Percentiles rank a stretch among this genome's conserved stretches.
These are phyloP conservation scores for Oreortyx pictus DNA, from an alignment of 2,797 vertebrate species.

Conservation along the genomic window DNA sequence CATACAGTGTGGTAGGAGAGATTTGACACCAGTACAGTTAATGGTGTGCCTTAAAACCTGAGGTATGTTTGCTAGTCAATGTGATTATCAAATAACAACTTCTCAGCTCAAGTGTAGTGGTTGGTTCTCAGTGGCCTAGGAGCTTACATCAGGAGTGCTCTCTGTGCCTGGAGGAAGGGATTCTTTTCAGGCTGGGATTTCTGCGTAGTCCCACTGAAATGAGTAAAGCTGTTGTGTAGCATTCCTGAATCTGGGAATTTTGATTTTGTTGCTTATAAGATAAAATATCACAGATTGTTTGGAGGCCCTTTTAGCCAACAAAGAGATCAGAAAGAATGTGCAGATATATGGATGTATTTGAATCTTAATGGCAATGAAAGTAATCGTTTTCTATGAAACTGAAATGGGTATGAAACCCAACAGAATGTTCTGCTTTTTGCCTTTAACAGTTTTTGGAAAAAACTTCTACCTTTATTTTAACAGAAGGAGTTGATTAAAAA, in stretches of 20 bases:
- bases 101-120: not conserved
- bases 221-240: not conserved
- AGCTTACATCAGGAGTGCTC: not conserved
- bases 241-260: not conserved
- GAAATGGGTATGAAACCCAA: not conserved
- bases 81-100: not conserved
- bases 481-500: not conserved
- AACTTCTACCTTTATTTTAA: not conserved
- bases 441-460: not conserved
- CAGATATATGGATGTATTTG: not conserved
- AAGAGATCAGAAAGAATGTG: not conserved
- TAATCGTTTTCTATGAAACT: not conserved
- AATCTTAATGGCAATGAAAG: not conserved
- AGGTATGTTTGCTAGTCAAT: not conserved
- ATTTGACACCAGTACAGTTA: fast-evolving
- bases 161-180: not conserved
- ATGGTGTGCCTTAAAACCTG: not conserved
- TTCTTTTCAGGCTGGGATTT: not conserved
- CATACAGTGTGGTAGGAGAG: not conserved
- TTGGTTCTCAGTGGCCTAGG: not conserved
- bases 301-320: not conserved
- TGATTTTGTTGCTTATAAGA: not conserved
- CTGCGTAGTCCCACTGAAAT: not conserved
- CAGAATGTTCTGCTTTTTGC: not conserved
- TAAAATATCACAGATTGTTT: not conserved